Evolutionary conservation across 1,140 invertebrate species (phyloP), one percentile per base, ranked within the genome.

Genomic region (Drosophila pruinosa): DNA sequence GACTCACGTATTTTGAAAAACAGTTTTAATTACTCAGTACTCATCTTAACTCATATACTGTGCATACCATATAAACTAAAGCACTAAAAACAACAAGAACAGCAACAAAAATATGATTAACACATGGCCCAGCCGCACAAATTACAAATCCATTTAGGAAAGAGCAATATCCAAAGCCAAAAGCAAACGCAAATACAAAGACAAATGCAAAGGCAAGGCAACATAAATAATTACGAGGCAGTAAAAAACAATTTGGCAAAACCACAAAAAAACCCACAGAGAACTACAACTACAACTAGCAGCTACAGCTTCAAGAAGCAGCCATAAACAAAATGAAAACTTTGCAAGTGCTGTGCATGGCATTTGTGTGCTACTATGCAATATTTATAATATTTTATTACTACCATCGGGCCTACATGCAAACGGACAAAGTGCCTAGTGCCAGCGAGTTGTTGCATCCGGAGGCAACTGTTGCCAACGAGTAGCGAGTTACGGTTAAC

Each of bases 321-420:
- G 41, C 17, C 41, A 45, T 41, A 63, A 53, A 53, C 47, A 53
- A 53, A 22, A 86, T 85, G 81, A 77, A 70, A 85, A 82, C 54
- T 43, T 47, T 88, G 59, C 76, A 59, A 63, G 83, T 82, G 56
- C 62, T 89, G 17, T 76, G 72, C 59, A 36, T 67, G 62, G 67
- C 72, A 17, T 89, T 89, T 64, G 65, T 71, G 15, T 77, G 71
- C 65, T 89, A 72, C 75, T 89, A 89, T 82, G 72, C 82, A 69
- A 58, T 89, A 14, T 89, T 89, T 22, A 41, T 88, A 47, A 54
- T 72, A 53, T 89, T 79, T 70, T 89, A 89, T 67, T 89, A 89
- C 67, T 82, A 89, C 56, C 58, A 89, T 70, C 80, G 81, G n/a
- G 72, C 69, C 22, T 75, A 79, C 47, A n/a, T 89, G 14, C 68